Percentiles rank a stretch among this genome's conserved stretches.
phyloP scores from a whole-genome alignment of 2,113 vertebrate species.

The Carassius gibelio region DNA sequence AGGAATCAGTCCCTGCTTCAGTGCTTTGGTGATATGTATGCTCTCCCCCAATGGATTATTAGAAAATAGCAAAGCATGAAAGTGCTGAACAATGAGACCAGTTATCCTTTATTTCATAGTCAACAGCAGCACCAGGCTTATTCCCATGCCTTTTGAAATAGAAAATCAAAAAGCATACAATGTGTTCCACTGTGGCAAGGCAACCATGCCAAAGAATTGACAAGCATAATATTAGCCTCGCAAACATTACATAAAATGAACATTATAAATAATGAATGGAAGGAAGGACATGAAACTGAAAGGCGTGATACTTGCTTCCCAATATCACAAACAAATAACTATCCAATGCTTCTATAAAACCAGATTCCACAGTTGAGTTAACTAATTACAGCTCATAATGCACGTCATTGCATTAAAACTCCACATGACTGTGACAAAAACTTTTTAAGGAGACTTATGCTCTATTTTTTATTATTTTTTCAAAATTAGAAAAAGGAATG shows the following conservation, averaged over 20 bases:
- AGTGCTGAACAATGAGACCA: conserved; percentile 53
- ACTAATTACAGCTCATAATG: not conserved
- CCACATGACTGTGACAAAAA: not conserved
- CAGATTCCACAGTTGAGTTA: not conserved
- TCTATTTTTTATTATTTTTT: not conserved
- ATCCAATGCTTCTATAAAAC: not conserved
- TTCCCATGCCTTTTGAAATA: conserved; percentile 56
- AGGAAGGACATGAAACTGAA: not conserved
- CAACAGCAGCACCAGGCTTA: conserved; percentile 54
- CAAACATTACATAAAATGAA: conserved; percentile 18
- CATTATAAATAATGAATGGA: not conserved
- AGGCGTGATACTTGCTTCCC: not conserved
- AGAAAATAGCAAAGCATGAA: conserved; percentile 54
- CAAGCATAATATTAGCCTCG: conserved; percentile 2
- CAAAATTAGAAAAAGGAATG: not conserved
- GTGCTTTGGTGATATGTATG: conserved; percentile 49
- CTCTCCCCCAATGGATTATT: conserved; percentile 59
- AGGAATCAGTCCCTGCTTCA: conserved; percentile 38
- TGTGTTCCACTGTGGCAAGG: not conserved
- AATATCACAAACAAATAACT: not conserved
- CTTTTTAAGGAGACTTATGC: not conserved
- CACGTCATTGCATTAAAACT: not conserved
- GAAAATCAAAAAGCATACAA: not conserved
- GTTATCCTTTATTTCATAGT: conserved; percentile 28
- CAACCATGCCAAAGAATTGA: not conserved